Conservation (phyloP, 2,888 invertebrate species). For the Ditula angustiorana region DNA sequence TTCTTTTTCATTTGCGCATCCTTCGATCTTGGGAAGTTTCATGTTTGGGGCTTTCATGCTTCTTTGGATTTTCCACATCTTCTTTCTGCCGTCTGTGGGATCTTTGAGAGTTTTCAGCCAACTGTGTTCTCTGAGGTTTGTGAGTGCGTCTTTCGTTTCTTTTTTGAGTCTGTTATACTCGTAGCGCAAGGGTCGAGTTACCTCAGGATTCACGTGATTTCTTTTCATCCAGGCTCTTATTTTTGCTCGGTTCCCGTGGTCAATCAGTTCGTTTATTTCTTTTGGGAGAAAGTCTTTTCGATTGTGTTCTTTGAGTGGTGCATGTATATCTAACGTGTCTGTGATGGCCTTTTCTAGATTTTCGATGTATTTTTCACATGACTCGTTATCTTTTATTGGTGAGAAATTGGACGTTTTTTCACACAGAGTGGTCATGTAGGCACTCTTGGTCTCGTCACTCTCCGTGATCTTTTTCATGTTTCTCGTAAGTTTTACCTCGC, state of each 20-base stretch:
- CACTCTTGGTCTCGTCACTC: neutral
- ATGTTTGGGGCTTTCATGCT: neutral
- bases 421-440: slow-evolving; percentile 3
- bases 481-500: slow-evolving; percentile 9
- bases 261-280: neutral
- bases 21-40: slow-evolving; percentile 1
- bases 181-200: neutral
- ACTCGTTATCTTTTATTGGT: neutral
- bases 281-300: slow-evolving; percentile 8
- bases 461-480: slow-evolving; percentile 4
- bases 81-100: neutral
- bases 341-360: slow-evolving; percentile 14
- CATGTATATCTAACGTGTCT: neutral
- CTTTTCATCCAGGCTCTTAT: neutral
- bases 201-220: neutral
- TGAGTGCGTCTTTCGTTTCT: neutral
- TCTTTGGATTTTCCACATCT: neutral
- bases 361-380: slow-evolving; percentile 5
- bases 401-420: neutral
- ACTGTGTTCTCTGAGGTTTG: slow-evolving; percentile 2
- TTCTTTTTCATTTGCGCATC: neutral
- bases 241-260: neutral
- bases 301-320: slow-evolving; percentile 6
- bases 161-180: slow-evolving; percentile 10
- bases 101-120: slow-evolving; percentile 3